Percentiles rank a stretch among this genome's conserved stretches.
Conservation (phyloP, 2,113 vertebrate genomes). For the Tympanuchus pallidicinctus region DNA sequence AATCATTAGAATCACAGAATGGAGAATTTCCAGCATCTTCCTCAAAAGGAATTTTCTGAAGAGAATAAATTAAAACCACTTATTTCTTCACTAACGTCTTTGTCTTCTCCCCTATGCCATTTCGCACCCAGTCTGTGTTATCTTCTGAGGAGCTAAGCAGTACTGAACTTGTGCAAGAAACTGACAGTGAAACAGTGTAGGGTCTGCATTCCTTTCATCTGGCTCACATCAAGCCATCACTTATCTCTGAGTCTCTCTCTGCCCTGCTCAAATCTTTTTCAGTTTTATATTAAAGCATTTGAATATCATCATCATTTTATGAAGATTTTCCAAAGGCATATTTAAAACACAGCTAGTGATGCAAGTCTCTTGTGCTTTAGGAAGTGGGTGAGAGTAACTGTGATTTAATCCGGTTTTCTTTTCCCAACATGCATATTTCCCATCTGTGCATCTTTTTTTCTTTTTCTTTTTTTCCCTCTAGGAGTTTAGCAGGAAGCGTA, state of each 20-base stretch:
- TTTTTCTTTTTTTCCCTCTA: not conserved
- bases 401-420: constrained; percentile 24
- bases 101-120: not conserved
- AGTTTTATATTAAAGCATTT: not conserved
- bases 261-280: not conserved
- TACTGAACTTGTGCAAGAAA: not conserved
- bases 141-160: not conserved
- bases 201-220: not conserved
- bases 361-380: not conserved
- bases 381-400: not conserved
- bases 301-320: not conserved
- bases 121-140: not conserved
- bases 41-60: not conserved
- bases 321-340: not conserved
- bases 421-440: constrained; percentile 1
- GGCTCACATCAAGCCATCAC: not conserved
- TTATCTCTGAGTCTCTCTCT: not conserved
- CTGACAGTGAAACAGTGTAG: not conserved
- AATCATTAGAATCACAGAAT: not conserved
- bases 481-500: constrained; percentile 32
- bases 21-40: not conserved
- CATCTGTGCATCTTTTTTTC: constrained; percentile 38
- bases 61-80: not conserved
- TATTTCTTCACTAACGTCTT: not conserved
- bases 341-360: not conserved